phyloP scores from a whole-genome alignment of 2,113 vertebrate genomes.

The Oryzias curvinotus region DNA sequence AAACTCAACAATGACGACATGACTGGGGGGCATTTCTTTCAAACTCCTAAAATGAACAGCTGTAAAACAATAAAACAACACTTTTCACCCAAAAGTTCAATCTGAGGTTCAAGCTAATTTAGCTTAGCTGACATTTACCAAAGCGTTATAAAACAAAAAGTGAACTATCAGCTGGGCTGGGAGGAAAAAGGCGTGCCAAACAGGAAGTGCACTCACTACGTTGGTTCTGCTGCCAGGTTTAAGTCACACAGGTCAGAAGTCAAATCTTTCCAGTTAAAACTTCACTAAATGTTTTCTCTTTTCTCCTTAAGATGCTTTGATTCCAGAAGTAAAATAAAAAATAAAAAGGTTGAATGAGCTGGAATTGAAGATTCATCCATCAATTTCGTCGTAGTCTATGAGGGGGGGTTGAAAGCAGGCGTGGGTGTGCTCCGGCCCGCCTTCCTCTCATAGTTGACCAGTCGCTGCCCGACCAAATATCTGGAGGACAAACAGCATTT shows the following conservation, averaged over 20 bases:
- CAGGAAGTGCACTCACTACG: not conserved
- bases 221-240: slow-evolving; percentile 3
- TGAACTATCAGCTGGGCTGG: slow-evolving; percentile 18
- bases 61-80: slow-evolving; percentile 6
- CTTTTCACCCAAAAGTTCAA: slow-evolving; percentile 30
- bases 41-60: slow-evolving; percentile 1
- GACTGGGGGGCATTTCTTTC: not conserved
- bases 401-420: slow-evolving; percentile 31
- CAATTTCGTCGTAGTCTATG: slow-evolving; percentile 32
- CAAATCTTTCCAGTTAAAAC: not conserved
- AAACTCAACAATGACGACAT: slow-evolving; percentile 3
- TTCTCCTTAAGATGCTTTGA: slow-evolving; percentile 18
- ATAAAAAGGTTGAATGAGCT: not conserved
- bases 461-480: slow-evolving; percentile 95
- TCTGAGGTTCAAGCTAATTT: slow-evolving; percentile 49
- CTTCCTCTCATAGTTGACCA: slow-evolving; percentile 95
- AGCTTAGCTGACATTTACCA: slow-evolving; percentile 12
- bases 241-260: not conserved
- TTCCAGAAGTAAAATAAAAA: slow-evolving; percentile 6
- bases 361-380: slow-evolving; percentile 12
- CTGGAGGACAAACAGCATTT: slow-evolving; percentile 61
- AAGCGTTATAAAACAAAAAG: slow-evolving; percentile 24
- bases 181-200: slow-evolving; percentile 4
- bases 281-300: not conserved
- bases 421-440: slow-evolving; percentile 71